Conservation (phyloP, 2,113 vertebrate species). For the Nyctereutes procyonoides region DNA sequence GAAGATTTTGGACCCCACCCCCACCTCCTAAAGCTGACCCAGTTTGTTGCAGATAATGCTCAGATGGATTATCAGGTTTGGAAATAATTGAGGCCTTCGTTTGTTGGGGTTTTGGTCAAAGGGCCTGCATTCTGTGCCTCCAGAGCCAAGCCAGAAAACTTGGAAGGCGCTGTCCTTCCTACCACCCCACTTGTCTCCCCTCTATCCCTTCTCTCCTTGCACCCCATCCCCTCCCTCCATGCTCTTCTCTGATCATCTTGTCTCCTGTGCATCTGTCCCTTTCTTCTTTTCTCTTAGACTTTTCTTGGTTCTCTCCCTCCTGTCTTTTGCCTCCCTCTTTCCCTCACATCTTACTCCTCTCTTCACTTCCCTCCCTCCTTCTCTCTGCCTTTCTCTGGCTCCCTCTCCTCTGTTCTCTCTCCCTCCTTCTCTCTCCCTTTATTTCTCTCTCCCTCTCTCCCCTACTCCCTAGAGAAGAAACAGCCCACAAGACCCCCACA, state of each 20-base stretch:
- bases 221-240: accelerated
- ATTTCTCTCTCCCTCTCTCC: background rate
- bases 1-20: background rate
- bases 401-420: background rate
- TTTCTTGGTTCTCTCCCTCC: background rate
- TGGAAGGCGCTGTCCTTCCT: background rate
- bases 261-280: background rate
- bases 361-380: background rate
- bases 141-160: background rate
- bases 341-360: background rate
- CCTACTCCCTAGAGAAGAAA: background rate
- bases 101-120: background rate
- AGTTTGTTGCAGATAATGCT: background rate
- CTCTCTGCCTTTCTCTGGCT: background rate
- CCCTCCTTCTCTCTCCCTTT: background rate
- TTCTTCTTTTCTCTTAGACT: background rate
- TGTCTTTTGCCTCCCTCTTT: background rate
- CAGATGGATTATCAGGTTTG: background rate
- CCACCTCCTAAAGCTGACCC: background rate
- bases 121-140: background rate
- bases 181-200: accelerated
- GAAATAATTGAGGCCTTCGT: background rate
- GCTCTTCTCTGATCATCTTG: background rate
- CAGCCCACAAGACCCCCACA: too few relatives aligned
- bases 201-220: accelerated